These are phyloP conservation scores for Cacoxenus indagator DNA, from an alignment of 2,888 invertebrate genomes.

Conservation along the genomic window DNA sequence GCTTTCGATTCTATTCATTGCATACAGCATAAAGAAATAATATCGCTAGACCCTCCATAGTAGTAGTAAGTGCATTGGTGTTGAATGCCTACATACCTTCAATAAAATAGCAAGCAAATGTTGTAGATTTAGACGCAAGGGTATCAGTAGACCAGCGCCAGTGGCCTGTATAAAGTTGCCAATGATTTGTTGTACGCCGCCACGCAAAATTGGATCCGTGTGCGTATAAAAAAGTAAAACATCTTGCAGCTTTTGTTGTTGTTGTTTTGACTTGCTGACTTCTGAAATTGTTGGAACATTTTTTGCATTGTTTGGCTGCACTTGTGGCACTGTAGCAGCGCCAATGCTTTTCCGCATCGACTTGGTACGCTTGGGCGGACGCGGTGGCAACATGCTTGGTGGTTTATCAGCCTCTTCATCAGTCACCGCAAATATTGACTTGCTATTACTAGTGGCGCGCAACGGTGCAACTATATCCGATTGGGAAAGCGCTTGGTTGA, in stretches of 20 bases:
- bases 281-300: conserved; percentile 18
- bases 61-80: too few species aligned
- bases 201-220: conserved; percentile 69
- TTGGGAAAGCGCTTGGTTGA: conserved; percentile 52
- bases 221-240: conserved; percentile 67
- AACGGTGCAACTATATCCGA: conserved; percentile 66
- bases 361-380: conserved; percentile 63
- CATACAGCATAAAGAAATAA: too few species aligned
- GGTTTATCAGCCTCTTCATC: conserved; percentile 56
- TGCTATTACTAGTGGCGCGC: background rate
- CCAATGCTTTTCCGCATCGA: conserved; percentile 48
- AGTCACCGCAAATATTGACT: conserved; percentile 40
- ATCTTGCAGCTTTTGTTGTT: conserved; percentile 55
- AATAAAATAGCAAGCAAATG: conserved; percentile 67
- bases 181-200: conserved; percentile 68
- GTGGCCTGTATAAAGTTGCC: conserved; percentile 66
- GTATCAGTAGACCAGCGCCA: conserved; percentile 43
- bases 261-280: conserved; percentile 25
- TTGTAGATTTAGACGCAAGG: conserved; percentile 50
- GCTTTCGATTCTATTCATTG: too few species aligned
- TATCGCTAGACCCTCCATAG: too few species aligned
- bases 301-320: background rate
- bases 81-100: conserved; percentile 58
- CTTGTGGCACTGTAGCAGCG: background rate
- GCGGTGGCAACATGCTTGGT: conserved; percentile 49